Evolutionary conservation across 2,797 vertebrate species (phyloP).

Genomic region (Gymnopithys bicolor): DNA sequence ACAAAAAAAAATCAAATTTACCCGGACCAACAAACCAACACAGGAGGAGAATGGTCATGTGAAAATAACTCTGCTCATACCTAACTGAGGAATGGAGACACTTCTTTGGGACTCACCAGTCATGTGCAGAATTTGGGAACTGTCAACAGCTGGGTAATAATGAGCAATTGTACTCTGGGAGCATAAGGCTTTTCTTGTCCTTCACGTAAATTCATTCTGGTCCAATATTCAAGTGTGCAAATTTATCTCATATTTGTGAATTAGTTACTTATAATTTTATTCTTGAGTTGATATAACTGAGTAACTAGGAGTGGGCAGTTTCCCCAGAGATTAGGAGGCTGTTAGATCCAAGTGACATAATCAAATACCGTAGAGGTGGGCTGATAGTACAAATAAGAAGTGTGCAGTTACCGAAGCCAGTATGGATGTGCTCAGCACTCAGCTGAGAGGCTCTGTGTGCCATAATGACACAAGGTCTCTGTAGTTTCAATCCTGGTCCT

Average conservation of each 20-base stretch:
- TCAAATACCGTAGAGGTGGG: background rate
- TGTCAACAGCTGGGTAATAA: background rate
- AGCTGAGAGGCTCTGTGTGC: background rate
- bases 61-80: background rate
- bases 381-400: background rate
- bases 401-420: background rate
- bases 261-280: background rate
- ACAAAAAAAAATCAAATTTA: background rate
- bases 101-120: background rate
- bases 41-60: background rate
- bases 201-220: background rate
- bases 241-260: background rate
- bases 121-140: background rate
- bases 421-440: no score
- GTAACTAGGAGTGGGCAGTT: background rate
- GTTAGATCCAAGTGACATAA: background rate
- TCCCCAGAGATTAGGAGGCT: background rate
- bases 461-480: no score
- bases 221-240: background rate
- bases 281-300: background rate
- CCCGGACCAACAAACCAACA: background rate
- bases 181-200: background rate
- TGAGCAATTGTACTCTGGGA: background rate
- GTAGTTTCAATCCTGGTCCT: background rate
- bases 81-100: background rate